phyloP scores from a whole-genome alignment of 2,797 vertebrate species.

The Silurus lanzhouensis region DNA sequence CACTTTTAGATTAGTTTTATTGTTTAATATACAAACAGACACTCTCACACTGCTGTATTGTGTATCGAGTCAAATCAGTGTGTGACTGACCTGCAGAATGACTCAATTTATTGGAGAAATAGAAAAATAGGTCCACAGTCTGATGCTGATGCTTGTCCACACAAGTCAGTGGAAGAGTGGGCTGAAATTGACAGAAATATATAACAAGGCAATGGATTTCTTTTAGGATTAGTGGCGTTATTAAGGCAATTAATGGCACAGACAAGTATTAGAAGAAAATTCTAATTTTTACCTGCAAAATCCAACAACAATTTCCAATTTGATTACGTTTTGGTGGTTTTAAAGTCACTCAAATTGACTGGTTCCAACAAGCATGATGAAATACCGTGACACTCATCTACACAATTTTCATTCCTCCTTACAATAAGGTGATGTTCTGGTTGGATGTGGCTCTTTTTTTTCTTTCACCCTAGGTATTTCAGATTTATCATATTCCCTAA shows the following conservation, averaged over 20 bases:
- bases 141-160: neutral
- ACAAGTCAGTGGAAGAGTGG: neutral
- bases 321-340: neutral
- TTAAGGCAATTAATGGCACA: neutral
- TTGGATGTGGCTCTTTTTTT: neutral
- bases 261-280: neutral
- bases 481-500: neutral
- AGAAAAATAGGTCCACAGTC: neutral
- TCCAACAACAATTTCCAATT: neutral
- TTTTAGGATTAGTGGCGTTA: neutral
- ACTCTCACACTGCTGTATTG: too few species aligned
- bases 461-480: neutral
- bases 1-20: neutral
- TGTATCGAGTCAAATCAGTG: neutral
- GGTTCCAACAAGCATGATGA: too few species aligned
- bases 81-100: neutral
- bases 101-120: neutral
- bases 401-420: neutral
- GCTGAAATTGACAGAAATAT: neutral
- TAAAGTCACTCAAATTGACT: neutral
- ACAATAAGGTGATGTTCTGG: neutral
- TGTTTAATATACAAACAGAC: constrained; percentile 1
- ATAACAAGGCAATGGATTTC: neutral
- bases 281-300: neutral
- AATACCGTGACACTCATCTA: neutral